phyloP scores from a whole-genome alignment of 1,140 invertebrate species.

The Zelostemma sp. region DNA sequence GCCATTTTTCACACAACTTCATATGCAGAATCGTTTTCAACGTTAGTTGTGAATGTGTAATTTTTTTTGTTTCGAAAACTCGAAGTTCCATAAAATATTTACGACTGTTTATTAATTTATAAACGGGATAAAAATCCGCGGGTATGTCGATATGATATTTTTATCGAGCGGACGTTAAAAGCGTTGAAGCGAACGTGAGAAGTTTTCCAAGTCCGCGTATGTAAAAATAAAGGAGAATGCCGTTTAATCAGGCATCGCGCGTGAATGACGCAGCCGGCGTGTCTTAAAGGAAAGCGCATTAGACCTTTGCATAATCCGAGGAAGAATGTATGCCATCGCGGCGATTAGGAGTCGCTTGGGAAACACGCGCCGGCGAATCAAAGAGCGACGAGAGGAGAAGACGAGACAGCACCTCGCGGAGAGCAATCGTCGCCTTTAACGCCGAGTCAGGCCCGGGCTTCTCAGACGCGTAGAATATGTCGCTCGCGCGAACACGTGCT shows the following conservation, averaged over 20 bases:
- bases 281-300: constrained; percentile 14
- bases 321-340: constrained; percentile 35
- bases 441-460: constrained; percentile 7
- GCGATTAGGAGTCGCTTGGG: constrained; percentile 36
- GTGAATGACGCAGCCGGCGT: constrained; percentile 7
- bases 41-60: no score
- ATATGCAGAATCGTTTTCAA: no score
- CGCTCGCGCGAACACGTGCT: background rate
- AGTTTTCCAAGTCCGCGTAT: background rate
- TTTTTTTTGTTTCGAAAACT: no score
- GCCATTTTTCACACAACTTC: no score
- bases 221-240: constrained; percentile 13
- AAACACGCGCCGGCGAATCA: constrained; percentile 14
- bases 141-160: no score
- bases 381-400: constrained; percentile 16
- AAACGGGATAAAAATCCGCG: no score
- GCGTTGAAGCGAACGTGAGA: constrained; percentile 9
- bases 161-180: no score
- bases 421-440: constrained; percentile 23
- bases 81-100: no score
- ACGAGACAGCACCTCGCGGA: constrained; percentile 11
- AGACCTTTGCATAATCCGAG: constrained; percentile 34
- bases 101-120: no score
- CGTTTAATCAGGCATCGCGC: background rate
- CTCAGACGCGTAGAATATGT: constrained; percentile 11